Conservation (phyloP, 2,113 vertebrate genomes). For the Anseranas semipalmata region DNA sequence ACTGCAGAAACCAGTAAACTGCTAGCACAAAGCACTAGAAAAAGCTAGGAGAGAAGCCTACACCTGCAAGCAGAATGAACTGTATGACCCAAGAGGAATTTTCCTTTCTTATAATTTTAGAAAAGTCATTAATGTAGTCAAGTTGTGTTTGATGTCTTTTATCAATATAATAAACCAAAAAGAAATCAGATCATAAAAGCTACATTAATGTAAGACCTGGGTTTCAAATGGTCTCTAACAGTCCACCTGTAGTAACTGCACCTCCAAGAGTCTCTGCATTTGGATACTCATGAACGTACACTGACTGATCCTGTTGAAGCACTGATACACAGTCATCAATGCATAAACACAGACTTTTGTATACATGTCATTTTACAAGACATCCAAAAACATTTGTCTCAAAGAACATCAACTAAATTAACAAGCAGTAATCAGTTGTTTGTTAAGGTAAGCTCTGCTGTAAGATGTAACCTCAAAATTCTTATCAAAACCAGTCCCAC, state of each 20-base stretch:
- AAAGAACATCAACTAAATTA: background rate
- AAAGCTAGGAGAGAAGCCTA: background rate
- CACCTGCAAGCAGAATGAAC: background rate
- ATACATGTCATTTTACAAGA: background rate
- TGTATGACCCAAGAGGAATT: background rate
- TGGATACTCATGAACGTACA: background rate
- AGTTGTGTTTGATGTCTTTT: background rate
- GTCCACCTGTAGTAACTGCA: background rate
- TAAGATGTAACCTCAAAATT: background rate
- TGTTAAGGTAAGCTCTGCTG: background rate
- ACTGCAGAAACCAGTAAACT: background rate
- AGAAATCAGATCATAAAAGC: background rate
- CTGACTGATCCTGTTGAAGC: background rate
- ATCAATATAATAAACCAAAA: background rate
- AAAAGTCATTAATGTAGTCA: background rate
- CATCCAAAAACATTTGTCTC: background rate
- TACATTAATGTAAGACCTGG: background rate
- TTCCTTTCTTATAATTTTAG: background rate
- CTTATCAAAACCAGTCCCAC: background rate
- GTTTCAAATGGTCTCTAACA: background rate
- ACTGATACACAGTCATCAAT: background rate
- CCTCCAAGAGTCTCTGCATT: background rate
- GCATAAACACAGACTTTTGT: background rate
- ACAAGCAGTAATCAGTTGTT: background rate
- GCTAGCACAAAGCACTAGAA: background rate